A percentile compares a stretch with the other conserved stretches of the same genome.
Conservation (phyloP, 2,888 invertebrate genomes). For the Xylota segnis region DNA sequence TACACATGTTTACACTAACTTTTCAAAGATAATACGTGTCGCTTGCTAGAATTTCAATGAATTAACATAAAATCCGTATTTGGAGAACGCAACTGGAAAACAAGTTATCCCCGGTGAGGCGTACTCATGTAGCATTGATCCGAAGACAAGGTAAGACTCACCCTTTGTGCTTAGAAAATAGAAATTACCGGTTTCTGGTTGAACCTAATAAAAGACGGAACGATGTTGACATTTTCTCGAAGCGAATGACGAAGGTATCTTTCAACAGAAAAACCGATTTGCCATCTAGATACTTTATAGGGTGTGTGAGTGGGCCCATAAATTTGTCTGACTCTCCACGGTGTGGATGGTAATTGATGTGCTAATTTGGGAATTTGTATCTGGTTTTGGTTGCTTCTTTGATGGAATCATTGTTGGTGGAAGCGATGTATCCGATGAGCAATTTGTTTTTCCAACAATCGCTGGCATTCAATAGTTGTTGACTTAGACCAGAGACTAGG, state of each 20-base stretch:
- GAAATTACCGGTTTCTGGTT: conserved; percentile 15
- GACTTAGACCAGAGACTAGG: too few relatives aligned
- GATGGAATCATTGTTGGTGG: not conserved
- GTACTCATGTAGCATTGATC: conserved; percentile 12
- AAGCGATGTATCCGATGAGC: not conserved
- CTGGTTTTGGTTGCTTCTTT: not conserved
- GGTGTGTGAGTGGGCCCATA: not conserved
- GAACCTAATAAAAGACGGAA: conserved; percentile 12
- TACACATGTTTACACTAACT: conserved; percentile 42
- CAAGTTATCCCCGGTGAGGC: conserved; percentile 14
- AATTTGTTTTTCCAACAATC: not conserved
- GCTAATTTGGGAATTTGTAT: not conserved
- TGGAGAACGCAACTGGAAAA: conserved; percentile 19
- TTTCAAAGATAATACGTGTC: conserved; percentile 2
- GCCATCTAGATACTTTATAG: not conserved
- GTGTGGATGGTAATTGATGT: not conserved
- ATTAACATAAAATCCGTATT: conserved; percentile 59
- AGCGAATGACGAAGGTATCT: conserved; percentile 18
- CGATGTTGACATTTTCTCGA: conserved; percentile 4
- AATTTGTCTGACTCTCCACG: not conserved
- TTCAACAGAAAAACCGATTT: not conserved
- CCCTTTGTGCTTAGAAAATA: conserved; percentile 10
- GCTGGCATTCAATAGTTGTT: not conserved
- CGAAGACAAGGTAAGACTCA: conserved; percentile 25
- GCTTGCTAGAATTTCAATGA: conserved; percentile 35